These are phyloP conservation scores for Tetramorium parvispinum DNA, from an alignment of 1,140 invertebrate species.

Conservation along the genomic window DNA sequence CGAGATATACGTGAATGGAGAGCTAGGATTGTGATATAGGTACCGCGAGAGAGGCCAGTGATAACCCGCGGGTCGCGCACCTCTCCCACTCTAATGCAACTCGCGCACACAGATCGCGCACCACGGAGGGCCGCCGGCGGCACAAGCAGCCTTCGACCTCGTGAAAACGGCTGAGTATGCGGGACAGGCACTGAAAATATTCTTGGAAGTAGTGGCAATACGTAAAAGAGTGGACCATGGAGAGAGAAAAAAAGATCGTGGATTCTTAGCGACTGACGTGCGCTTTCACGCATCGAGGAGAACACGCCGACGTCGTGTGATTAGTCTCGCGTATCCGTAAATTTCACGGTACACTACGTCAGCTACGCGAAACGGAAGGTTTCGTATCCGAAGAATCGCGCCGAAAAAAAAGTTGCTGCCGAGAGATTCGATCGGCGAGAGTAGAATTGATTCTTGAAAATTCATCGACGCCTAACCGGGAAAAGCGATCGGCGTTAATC, in stretches of 20 bases:
- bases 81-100: constrained; percentile 75
- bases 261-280: constrained; percentile 49
- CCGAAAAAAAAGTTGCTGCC: background rate
- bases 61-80: constrained; percentile 82
- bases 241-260: background rate
- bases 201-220: background rate
- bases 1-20: constrained; percentile 76
- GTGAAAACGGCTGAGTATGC: constrained; percentile 38
- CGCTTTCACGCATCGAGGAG: constrained; percentile 38
- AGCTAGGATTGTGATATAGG: constrained; percentile 81
- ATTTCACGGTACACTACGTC: constrained; percentile 22
- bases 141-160: constrained; percentile 16
- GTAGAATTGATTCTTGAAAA: background rate
- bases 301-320: constrained; percentile 5
- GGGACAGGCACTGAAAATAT: constrained; percentile 29
- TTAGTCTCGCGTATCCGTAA: constrained; percentile 34
- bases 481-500: background rate
- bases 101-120: constrained; percentile 58
- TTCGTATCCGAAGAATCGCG: background rate
- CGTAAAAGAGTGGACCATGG: constrained; percentile 1
- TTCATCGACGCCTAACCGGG: too few relatives aligned
- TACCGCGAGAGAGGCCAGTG: constrained; percentile 75
- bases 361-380: background rate
- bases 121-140: constrained; percentile 29
- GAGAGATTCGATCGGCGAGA: background rate